Evolutionary conservation across 2,888 invertebrate genomes (phyloP).

Genomic region (Epinotia brunnichana): DNA sequence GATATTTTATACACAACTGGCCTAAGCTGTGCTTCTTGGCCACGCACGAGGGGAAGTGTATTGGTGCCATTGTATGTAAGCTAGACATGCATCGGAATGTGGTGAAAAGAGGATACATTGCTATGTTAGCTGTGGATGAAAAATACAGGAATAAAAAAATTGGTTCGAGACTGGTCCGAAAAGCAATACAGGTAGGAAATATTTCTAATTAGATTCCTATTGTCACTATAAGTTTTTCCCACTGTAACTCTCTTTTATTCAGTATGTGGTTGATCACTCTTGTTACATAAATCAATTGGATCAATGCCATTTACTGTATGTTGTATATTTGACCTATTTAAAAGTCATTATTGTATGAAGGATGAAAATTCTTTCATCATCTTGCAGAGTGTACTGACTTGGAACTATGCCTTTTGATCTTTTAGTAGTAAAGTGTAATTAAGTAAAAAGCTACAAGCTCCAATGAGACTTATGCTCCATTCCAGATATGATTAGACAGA

Average conservation of each 20-base stretch:
- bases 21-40: conserved; percentile 99
- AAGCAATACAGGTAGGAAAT: conserved; percentile 87
- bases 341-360: neutral
- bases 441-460: no score
- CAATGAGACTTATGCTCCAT: no score
- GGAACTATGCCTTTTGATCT: no score
- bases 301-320: conserved; percentile 5
- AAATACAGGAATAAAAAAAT: conserved; percentile 97
- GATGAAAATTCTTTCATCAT: no score
- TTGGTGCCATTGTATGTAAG: conserved; percentile 99
- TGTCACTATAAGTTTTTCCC: conserved; percentile 20
- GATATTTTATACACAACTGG: conserved; percentile 99
- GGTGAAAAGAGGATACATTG: conserved; percentile 98
- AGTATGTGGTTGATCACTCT: neutral
- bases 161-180: conserved; percentile 91
- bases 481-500: no score
- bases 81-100: conserved; percentile 95
- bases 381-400: no score
- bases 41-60: conserved; percentile 92
- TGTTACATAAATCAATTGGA: conserved; percentile 22
- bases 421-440: no score
- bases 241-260: conserved; percentile 6
- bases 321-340: neutral
- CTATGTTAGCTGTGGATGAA: conserved; percentile 99
- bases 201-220: conserved; percentile 30